A percentile compares a stretch with the other conserved stretches of the same genome.
Conservation (phyloP, 2,888 invertebrate genomes). For the Dryococelus australis region DNA sequence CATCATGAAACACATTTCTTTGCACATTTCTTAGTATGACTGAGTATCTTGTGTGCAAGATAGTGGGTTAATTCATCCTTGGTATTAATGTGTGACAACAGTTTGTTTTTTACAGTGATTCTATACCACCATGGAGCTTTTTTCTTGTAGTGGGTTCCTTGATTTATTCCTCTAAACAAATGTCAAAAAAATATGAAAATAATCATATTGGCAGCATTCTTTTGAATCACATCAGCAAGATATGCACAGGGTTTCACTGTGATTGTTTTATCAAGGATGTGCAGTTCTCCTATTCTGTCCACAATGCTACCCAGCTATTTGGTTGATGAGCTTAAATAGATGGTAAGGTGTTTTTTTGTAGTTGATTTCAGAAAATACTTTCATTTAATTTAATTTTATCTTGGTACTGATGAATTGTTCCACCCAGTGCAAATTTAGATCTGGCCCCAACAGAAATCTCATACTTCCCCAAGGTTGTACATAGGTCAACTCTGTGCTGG, state of each 20-base stretch:
- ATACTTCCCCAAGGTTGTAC: slow-evolving; percentile 22
- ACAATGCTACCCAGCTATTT: slow-evolving; percentile 25
- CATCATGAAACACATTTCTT: slow-evolving; percentile 21
- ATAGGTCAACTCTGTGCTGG: slow-evolving; percentile 5
- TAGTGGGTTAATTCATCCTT: slow-evolving; percentile 17
- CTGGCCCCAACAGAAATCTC: neutral
- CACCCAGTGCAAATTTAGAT: slow-evolving; percentile 4
- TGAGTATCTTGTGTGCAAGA: slow-evolving; percentile 10
- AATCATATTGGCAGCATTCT: neutral
- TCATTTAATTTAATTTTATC: neutral
- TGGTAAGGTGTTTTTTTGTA: neutral
- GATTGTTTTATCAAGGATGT: neutral
- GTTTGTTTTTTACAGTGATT: neutral
- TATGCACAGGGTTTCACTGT: neutral
- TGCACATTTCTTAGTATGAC: neutral
- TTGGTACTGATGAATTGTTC: neutral
- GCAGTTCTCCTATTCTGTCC: slow-evolving; percentile 4
- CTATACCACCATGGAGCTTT: neutral
- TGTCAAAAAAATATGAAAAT: neutral
- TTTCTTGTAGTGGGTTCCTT: neutral
- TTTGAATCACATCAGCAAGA: slow-evolving; percentile 10
- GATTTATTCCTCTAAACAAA: neutral
- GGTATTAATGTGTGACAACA: neutral
- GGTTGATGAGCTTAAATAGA: slow-evolving; percentile 4
- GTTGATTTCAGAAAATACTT: neutral